A percentile compares a stretch with the other conserved stretches of the same genome.
Conservation (phyloP, 2,113 vertebrate species). For the Nothocercus julius region DNA sequence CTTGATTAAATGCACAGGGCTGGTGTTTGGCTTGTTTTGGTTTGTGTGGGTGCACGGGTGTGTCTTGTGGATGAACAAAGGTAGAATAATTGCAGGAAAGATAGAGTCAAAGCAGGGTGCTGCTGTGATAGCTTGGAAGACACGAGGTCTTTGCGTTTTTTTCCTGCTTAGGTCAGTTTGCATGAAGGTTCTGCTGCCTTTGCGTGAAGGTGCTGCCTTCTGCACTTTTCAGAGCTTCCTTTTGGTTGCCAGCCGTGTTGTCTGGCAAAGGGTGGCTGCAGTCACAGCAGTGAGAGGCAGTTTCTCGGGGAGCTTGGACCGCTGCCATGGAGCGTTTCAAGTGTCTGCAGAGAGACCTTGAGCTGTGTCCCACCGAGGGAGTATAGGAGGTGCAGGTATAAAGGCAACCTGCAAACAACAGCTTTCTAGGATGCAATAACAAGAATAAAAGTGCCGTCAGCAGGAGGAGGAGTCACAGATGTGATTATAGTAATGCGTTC, state of each 20-base stretch:
- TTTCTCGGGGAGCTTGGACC: background rate
- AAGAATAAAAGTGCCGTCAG: too few species aligned
- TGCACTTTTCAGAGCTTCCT: background rate
- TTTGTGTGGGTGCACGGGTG: conserved; percentile 60
- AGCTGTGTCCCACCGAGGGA: background rate
- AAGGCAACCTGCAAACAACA: background rate
- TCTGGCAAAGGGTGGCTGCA: background rate
- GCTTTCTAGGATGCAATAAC: background rate
- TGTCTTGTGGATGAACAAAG: conserved; percentile 28
- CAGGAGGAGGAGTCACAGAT: background rate
- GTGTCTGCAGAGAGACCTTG: background rate
- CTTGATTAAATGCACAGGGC: conserved; percentile 41
- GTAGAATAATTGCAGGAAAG: background rate
- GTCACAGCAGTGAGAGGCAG: background rate
- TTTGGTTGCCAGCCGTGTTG: background rate
- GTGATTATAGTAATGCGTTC: background rate
- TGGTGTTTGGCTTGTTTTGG: conserved; percentile 49
- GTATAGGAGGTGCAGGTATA: background rate
- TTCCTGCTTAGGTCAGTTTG: background rate
- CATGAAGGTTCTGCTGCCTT: background rate
- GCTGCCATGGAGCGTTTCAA: background rate
- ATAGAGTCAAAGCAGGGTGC: background rate
- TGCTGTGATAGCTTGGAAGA: background rate
- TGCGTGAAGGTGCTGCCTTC: background rate
- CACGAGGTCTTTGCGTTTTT: background rate